Evolutionary conservation across 2,113 vertebrate genomes (phyloP), one percentile per base, ranked within the genome.

Genomic region (Anhinga anhinga): DNA sequence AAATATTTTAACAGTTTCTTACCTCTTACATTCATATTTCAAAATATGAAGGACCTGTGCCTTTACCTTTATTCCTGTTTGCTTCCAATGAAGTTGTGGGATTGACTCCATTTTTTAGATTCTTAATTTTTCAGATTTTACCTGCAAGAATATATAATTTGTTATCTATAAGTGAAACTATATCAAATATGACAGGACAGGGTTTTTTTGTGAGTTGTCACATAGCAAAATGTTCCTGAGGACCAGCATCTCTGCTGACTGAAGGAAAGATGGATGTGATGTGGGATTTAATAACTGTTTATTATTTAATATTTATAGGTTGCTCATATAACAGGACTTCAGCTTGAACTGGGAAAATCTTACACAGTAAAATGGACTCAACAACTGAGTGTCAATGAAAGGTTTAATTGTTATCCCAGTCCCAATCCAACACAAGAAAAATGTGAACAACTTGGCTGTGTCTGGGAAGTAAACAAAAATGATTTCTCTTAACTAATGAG

Each of bases 381-480:
- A 30, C 1, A 0, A 0, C 3, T 2, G 3, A 89, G 0, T 16
- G n/a, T 42, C 45, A 66, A 53, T 5, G 94, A 94, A 49, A 98
- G 95, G 70, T 98, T 98, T 92, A 55, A 96, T 50, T 98, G 98
- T 81, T 50, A 96, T 38, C 98, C 97, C 5, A 19, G 34, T 8
- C 21, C 36, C 2, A 1, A 34, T 21, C 13, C 72, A n/a, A 84
- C 96, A 2, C 2, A 49, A 61, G 86, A 94, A 55, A 89, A 18
- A 10, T 97, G 96, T 58, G 32, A 55, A 53, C 17, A 88, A 58
- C 87, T 86, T 23, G 96, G 93, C 19, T 98, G 97, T 9, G 4
- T 84, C 13, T 98, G 97, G 98, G 50, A 97, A 27, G 98, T 98
- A 96, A 97, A 62, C 12, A 47, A 72, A 61, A 67, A 42, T 65